Conservation (phyloP, 92 coral and sea anemone genomes). For the Paramuricea clavata region DNA sequence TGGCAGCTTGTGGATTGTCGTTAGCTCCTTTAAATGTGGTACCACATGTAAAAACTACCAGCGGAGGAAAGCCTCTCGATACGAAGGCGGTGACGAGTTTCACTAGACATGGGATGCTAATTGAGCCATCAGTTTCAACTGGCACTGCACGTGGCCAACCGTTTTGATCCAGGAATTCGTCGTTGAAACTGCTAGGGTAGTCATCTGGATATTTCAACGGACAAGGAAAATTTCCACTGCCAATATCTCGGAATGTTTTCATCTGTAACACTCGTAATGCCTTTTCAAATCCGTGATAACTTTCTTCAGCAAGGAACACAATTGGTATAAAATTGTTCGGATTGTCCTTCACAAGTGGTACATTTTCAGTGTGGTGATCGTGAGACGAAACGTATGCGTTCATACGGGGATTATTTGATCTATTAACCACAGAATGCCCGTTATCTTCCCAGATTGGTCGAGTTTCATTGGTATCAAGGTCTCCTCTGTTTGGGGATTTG, state of each 20-base stretch:
- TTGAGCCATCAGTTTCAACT: neutral
- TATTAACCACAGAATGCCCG: neutral
- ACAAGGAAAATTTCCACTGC: constrained; percentile 32
- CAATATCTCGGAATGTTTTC: constrained; percentile 11
- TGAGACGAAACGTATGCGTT: neutral
- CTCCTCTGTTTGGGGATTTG: too few relatives aligned
- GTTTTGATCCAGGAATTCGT: neutral
- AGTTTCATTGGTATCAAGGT: neutral
- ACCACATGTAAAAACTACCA: neutral
- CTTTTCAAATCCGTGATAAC: neutral
- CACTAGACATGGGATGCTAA: neutral
- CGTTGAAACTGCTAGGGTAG: neutral
- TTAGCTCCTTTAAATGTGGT: neutral
- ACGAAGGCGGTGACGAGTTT: neutral
- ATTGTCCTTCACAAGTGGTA: neutral
- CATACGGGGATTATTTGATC: too few relatives aligned
- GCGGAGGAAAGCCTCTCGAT: neutral
- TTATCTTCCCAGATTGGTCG: neutral
- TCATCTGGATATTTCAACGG: constrained; percentile 30
- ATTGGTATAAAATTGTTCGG: constrained; percentile 15
- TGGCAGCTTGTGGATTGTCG: constrained; percentile 20
- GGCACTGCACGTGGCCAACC: constrained; percentile 12
- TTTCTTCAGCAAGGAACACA: constrained; percentile 1
- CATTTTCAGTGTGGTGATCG: neutral
- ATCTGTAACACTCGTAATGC: neutral